These are phyloP conservation scores for Saturnia japonica DNA, from an alignment of 2,888 invertebrate genomes.

Conservation along the genomic window DNA sequence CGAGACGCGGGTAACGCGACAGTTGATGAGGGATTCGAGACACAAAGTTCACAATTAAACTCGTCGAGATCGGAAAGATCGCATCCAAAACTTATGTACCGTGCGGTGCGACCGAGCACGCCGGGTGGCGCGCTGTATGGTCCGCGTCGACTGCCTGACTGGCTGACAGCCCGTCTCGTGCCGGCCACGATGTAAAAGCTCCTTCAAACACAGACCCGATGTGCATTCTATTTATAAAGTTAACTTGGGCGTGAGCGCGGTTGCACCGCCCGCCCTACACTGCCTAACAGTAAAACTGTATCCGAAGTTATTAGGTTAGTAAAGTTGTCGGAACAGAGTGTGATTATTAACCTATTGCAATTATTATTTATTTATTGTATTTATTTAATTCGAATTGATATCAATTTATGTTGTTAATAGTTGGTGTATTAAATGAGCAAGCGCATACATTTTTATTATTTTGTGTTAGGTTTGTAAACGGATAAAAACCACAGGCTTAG, in stretches of 20 bases:
- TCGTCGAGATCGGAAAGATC: slow-evolving; percentile 23
- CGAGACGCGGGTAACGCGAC: slow-evolving; percentile 21
- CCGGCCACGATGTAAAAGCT: slow-evolving; percentile 69
- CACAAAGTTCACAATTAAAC: slow-evolving; percentile 38
- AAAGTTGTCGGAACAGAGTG: background rate
- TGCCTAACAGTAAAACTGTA: slow-evolving; percentile 35
- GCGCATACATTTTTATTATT: too few relatives aligned
- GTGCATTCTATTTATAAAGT: slow-evolving; percentile 79
- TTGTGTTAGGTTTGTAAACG: too few relatives aligned
- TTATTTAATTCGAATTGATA: too few relatives aligned
- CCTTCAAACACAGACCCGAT: slow-evolving; percentile 69
- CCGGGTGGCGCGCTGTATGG: slow-evolving; percentile 56
- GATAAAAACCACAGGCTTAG: too few relatives aligned
- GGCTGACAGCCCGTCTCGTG: slow-evolving; percentile 19
- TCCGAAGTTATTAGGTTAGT: slow-evolving; percentile 68
- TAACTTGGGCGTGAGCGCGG: slow-evolving; percentile 65
- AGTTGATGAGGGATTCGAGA: background rate
- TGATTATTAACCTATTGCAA: background rate
- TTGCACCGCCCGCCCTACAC: slow-evolving; percentile 59
- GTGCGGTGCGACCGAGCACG: slow-evolving; percentile 40
- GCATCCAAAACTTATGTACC: slow-evolving; percentile 46
- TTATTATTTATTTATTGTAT: background rate
- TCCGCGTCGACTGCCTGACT: slow-evolving; percentile 60
- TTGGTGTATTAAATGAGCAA: too few relatives aligned
- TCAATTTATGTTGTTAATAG: too few relatives aligned